These are phyloP conservation scores for Epirrhoe alternata DNA, from an alignment of 2,888 invertebrate species.

Conservation along the genomic window DNA sequence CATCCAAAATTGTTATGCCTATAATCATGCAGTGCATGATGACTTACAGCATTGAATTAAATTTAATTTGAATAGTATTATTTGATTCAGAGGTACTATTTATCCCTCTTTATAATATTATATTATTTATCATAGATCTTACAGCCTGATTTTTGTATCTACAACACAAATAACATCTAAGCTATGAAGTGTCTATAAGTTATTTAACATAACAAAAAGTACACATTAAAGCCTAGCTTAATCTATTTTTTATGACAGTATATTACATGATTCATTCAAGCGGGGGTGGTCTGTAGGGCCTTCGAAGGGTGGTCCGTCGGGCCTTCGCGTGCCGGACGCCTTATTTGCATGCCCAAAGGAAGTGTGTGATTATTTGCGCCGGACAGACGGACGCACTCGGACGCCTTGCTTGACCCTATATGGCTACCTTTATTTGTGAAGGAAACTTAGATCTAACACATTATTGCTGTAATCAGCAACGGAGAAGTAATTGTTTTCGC, in stretches of 20 bases:
- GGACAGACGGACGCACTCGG: slow-evolving; percentile 65
- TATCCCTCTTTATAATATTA: too few species aligned
- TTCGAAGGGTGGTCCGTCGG: slow-evolving; percentile 51
- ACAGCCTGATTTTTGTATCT: too few species aligned
- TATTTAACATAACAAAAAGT: not conserved
- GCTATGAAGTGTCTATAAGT: too few species aligned
- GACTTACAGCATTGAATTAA: too few species aligned
- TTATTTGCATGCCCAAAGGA: slow-evolving; percentile 76
- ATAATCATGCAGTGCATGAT: too few species aligned
- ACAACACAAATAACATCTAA: too few species aligned
- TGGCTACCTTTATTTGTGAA: slow-evolving; percentile 8
- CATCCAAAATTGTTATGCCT: too few species aligned
- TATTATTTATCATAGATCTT: too few species aligned
- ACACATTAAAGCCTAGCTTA: slow-evolving; percentile 1
- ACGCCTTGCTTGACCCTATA: slow-evolving; percentile 27
- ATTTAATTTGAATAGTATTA: too few species aligned
- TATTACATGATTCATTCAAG: slow-evolving; percentile 25
- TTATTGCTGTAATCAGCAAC: not conserved
- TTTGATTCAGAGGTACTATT: too few species aligned
- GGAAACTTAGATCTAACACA: not conserved
- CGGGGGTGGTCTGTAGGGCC: slow-evolving; percentile 20
- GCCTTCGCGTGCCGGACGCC: slow-evolving; percentile 65
- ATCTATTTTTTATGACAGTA: slow-evolving; percentile 13
- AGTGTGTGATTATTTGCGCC: slow-evolving; percentile 67
- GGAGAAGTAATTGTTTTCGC: too few species aligned